These are phyloP conservation scores for Forbesichthys agassizii DNA, from an alignment of 2,113 vertebrate genomes.

Conservation along the genomic window DNA sequence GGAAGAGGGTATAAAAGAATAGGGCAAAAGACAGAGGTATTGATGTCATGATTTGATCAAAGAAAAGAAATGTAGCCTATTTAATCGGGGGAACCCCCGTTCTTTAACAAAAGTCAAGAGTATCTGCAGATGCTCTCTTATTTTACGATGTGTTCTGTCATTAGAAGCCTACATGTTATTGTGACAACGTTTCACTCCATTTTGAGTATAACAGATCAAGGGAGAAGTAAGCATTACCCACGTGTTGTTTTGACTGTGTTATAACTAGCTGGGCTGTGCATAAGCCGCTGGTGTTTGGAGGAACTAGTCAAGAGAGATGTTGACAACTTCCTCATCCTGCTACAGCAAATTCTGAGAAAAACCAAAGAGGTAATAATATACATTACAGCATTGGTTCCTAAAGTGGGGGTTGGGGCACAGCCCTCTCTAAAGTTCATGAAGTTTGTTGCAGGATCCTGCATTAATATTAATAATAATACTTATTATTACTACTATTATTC, in stretches of 20 bases:
- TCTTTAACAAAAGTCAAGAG: background rate
- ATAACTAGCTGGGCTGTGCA: slow-evolving; percentile 84
- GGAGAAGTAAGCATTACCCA: slow-evolving; percentile 24
- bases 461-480: no score
- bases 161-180: no score
- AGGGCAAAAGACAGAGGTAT: background rate
- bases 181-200: background rate
- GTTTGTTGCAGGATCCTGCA: background rate
- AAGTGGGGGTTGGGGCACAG: no score
- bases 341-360: slow-evolving; percentile 89
- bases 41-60: background rate
- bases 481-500: no score
- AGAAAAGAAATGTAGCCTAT: background rate
- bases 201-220: slow-evolving; percentile 37
- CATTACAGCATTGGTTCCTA: no score
- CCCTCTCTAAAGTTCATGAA: slow-evolving; percentile 1
- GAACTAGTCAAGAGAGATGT: slow-evolving; percentile 91
- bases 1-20: background rate
- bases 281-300: slow-evolving; percentile 95
- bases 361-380: slow-evolving; percentile 79
- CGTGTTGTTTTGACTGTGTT: slow-evolving; percentile 17
- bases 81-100: background rate
- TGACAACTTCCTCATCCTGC: slow-evolving; percentile 87
- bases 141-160: no score
- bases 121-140: background rate